A percentile compares a stretch with the other conserved stretches of the same genome.
phyloP scores from a whole-genome alignment of 2,113 vertebrate genomes.

The Mesembrinibis cayennensis region DNA sequence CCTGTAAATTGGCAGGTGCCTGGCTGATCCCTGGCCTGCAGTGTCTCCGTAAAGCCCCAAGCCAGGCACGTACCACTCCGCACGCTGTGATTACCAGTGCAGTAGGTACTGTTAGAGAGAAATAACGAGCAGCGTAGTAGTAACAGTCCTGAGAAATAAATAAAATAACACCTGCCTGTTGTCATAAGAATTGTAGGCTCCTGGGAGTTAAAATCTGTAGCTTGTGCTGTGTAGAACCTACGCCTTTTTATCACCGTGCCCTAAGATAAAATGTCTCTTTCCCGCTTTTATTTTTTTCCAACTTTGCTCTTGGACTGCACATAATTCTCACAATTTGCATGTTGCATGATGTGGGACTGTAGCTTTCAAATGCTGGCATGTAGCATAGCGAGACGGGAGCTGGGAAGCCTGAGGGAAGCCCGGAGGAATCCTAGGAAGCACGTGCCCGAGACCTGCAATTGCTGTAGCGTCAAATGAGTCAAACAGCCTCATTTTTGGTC shows the following conservation, averaged over 20 bases:
- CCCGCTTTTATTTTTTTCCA: neutral
- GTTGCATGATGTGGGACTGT: neutral
- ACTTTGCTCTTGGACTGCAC: neutral
- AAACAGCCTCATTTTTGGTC: neutral
- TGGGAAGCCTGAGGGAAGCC: neutral
- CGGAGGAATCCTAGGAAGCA: neutral
- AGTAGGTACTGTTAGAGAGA: neutral
- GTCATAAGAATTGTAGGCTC: neutral
- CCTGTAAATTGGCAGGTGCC: neutral
- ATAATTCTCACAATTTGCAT: neutral
- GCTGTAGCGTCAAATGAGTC: neutral
- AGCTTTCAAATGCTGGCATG: neutral
- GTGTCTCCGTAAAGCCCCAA: neutral
- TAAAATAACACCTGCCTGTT: neutral
- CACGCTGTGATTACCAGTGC: neutral
- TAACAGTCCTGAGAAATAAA: neutral
- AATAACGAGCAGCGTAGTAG: neutral
- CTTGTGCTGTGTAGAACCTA: neutral
- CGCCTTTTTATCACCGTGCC: neutral
- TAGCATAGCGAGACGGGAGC: neutral
- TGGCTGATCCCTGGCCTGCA: neutral
- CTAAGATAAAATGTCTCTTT: neutral
- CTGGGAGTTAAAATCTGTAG: neutral
- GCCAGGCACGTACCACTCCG: neutral
- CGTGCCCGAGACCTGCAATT: accelerated